These are phyloP conservation scores for Empis livida DNA, from an alignment of 2,888 invertebrate genomes.

Conservation along the genomic window DNA sequence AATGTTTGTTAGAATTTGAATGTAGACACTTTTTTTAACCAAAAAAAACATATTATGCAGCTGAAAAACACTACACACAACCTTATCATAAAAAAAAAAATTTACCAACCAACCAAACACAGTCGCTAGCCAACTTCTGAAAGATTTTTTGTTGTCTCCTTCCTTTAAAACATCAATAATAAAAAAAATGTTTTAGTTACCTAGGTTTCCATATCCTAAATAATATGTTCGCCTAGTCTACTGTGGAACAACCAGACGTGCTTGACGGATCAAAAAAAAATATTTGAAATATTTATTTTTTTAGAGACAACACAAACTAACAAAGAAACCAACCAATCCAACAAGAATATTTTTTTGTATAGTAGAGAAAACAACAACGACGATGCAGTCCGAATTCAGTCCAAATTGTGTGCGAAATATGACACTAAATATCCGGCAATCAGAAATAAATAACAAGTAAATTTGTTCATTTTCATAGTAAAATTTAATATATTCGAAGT, in stretches of 20 bases:
- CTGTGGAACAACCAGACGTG: slow-evolving; percentile 34
- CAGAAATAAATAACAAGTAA: slow-evolving; percentile 13
- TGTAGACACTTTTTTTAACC: slow-evolving; percentile 6
- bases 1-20: slow-evolving; percentile 30
- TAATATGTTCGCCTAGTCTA: slow-evolving; percentile 24
- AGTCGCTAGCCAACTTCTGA: no score
- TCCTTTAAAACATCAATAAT: neutral
- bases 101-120: no score
- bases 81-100: no score
- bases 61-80: no score
- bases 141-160: neutral
- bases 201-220: neutral
- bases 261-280: slow-evolving; percentile 25
- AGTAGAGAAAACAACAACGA: slow-evolving; percentile 1
- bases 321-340: no score
- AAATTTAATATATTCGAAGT: neutral
- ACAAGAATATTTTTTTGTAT: no score
- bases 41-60: neutral
- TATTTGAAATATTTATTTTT: neutral
- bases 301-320: neutral
- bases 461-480: neutral
- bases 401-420: slow-evolving; percentile 35
- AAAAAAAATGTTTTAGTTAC: neutral
- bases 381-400: slow-evolving; percentile 13
- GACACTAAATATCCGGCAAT: slow-evolving; percentile 30